Evolutionary conservation across 2,888 invertebrate genomes (phyloP).

Genomic region (Listrodromus nycthemerus): DNA sequence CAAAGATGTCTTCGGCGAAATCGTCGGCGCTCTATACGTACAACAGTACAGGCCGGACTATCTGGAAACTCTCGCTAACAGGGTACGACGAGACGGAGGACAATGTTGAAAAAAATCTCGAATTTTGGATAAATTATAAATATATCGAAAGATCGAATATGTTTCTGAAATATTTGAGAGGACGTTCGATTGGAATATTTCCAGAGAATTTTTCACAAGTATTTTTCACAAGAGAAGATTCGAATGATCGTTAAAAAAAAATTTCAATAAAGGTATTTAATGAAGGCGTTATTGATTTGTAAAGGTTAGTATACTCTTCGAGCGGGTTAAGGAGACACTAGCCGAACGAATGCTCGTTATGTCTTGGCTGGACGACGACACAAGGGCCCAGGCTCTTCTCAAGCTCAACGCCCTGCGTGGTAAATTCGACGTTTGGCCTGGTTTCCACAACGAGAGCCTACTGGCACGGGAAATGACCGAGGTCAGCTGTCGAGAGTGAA

Average conservation of each 20-base stretch:
- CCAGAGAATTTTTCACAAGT: too few species aligned
- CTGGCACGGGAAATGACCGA: conserved; percentile 79
- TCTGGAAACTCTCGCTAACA: conserved; percentile 82
- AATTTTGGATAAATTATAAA: too few species aligned
- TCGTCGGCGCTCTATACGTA: conserved; percentile 85
- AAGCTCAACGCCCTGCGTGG: conserved; percentile 83
- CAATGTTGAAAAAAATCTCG: not conserved
- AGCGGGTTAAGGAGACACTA: conserved; percentile 84
- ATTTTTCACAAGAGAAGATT: not conserved
- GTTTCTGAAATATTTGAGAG: too few species aligned
- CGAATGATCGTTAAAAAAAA: not conserved
- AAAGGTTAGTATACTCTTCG: conserved; percentile 82
- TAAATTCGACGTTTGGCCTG: conserved; percentile 84
- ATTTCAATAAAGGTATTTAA: conserved; percentile 22
- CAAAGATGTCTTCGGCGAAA: conserved; percentile 82
- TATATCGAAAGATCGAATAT: too few species aligned
- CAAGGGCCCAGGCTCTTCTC: conserved; percentile 83
- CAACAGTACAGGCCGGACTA: conserved; percentile 83
- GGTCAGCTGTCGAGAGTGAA: conserved; percentile 70
- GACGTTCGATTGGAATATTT: too few species aligned
- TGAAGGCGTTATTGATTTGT: conserved; percentile 35
- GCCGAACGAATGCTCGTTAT: conserved; percentile 82
- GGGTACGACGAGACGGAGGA: conserved; percentile 77
- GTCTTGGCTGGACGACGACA: conserved; percentile 84
- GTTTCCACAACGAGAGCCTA: conserved; percentile 80